Evolutionary conservation across 2,113 vertebrate genomes (phyloP).

Genomic region (Smithornis capensis): DNA sequence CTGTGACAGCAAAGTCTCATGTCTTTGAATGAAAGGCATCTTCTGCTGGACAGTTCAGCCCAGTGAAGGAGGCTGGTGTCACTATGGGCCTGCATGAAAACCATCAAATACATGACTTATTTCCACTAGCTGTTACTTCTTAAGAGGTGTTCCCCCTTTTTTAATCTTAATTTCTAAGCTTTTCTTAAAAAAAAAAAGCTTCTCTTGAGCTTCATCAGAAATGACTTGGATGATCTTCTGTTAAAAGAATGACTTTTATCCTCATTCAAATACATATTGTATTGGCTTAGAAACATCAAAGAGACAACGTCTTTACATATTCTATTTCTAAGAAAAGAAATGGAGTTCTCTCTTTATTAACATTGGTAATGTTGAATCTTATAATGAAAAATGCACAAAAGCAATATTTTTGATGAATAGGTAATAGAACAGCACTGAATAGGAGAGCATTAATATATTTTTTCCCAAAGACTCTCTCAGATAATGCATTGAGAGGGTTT

Average conservation of each 20-base stretch:
- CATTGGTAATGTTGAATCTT: constrained; percentile 80
- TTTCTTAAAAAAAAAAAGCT: background rate
- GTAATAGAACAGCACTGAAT: constrained; percentile 71
- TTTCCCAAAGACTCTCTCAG: constrained; percentile 14
- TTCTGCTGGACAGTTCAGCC: background rate
- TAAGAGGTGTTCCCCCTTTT: background rate
- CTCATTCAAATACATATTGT: constrained; percentile 80
- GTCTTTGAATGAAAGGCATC: background rate
- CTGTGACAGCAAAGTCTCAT: background rate
- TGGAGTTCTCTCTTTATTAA: constrained; percentile 79
- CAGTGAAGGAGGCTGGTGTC: background rate
- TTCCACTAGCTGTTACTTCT: background rate
- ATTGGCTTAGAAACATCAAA: constrained; percentile 82
- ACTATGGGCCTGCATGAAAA: background rate
- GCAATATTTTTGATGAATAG: constrained; percentile 80
- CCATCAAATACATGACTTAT: background rate
- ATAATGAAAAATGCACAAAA: constrained; percentile 85
- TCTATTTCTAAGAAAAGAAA: constrained; percentile 76
- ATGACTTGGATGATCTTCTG: constrained; percentile 59
- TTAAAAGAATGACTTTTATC: constrained; percentile 75
- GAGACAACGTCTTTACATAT: constrained; percentile 76
- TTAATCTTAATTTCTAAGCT: constrained; percentile 14
- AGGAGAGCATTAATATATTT: constrained; percentile 57
- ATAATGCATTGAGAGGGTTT: constrained; percentile 23
- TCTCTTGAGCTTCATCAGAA: constrained; percentile 61